Conservation (phyloP, 2,797 vertebrate species). For the Gallirallus australis region DNA sequence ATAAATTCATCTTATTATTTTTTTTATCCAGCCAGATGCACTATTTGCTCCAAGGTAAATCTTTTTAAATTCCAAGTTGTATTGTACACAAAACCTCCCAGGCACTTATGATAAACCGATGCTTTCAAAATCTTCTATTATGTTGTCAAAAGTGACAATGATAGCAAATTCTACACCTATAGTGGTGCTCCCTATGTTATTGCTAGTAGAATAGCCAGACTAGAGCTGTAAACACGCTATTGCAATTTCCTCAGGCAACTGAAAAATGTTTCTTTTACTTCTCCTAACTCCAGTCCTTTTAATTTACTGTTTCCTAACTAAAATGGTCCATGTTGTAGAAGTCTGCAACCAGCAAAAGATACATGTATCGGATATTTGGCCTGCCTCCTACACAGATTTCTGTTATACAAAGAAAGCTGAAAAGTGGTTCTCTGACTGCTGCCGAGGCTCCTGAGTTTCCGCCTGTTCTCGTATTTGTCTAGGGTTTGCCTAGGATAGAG, state of each 20-base stretch:
- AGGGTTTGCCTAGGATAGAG: too few relatives aligned
- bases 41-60: not conserved
- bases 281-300: not conserved
- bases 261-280: slow-evolving; percentile 5
- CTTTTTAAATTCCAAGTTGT: not conserved
- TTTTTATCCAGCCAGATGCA: not conserved
- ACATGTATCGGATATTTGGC: not conserved
- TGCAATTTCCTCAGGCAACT: not conserved
- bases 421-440: not conserved
- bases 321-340: not conserved
- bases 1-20: not conserved
- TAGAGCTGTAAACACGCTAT: not conserved
- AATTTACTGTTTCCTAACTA: slow-evolving; percentile 8
- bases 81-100: not conserved
- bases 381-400: not conserved
- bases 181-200: not conserved
- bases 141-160: not conserved
- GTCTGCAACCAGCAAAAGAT: not conserved
- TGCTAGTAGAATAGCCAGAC: not conserved
- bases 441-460: not conserved
- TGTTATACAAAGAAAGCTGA: not conserved
- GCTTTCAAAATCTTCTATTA: slow-evolving; percentile 18
- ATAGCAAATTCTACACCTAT: not conserved
- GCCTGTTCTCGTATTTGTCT: not conserved
- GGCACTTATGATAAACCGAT: not conserved